Evolutionary conservation across 2,888 invertebrate species (phyloP).

Genomic region (Ametastegia equiseti): DNA sequence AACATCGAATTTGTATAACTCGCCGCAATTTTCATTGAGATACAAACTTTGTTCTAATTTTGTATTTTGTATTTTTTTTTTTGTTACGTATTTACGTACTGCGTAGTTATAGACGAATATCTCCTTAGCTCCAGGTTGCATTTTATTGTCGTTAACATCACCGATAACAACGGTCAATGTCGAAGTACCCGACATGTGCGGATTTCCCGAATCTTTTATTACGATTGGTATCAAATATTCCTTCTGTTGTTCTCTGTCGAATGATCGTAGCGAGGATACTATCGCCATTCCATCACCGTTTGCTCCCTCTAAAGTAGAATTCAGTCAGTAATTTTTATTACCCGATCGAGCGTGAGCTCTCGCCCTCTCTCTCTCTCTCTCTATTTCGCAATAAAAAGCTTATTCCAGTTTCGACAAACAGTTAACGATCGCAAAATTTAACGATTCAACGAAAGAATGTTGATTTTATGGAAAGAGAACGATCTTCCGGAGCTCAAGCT

Average conservation of each 20-base stretch:
- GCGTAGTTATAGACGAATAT: conserved; percentile 98
- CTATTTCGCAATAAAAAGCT: no score
- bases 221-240: conserved; percentile 98
- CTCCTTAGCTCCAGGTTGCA: conserved; percentile 98
- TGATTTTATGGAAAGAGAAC: no score
- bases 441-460: no score
- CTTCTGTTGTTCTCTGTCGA: conserved; percentile 97
- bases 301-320: conserved; percentile 86
- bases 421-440: no score
- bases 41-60: conserved; percentile 7
- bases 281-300: conserved; percentile 99
- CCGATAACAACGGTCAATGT: conserved; percentile 98
- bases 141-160: conserved; percentile 98
- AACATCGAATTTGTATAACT: neutral
- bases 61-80: conserved; percentile 8
- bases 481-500: no score
- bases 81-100: conserved; percentile 49
- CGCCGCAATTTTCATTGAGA: neutral
- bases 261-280: conserved; percentile 94
- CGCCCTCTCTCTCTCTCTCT: no score
- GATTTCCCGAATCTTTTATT: conserved; percentile 97
- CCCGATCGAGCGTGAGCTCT: neutral
- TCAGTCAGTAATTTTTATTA: neutral
- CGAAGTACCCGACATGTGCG: conserved; percentile 97
- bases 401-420: no score